Evolutionary conservation across 2,888 invertebrate species (phyloP).

Genomic region (Tipula unca): DNA sequence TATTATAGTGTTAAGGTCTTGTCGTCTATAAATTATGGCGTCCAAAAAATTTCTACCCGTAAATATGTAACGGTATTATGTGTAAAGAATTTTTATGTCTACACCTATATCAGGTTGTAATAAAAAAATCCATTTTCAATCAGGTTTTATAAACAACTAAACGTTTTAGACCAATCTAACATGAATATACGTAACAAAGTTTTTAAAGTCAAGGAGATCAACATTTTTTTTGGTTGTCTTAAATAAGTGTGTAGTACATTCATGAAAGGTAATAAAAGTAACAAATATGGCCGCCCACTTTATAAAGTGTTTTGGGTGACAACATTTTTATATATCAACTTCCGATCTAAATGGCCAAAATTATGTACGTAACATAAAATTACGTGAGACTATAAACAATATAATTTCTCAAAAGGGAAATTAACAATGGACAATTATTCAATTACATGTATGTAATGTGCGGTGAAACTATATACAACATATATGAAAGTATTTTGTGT

Average conservation of each 20-base stretch:
- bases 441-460: not conserved
- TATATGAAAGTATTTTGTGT: not conserved
- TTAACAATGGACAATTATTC: not conserved
- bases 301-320: not conserved
- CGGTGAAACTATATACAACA: not conserved
- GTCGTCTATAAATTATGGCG: not conserved
- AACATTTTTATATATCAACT: not conserved
- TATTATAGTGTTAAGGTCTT: not conserved
- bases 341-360: not conserved
- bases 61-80: not conserved
- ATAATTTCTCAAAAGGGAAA: not conserved
- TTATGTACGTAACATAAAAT: not conserved
- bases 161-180: not conserved
- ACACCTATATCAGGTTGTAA: not conserved
- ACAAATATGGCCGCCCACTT: not conserved
- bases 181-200: not conserved
- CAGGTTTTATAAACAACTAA: not conserved
- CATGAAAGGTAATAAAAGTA: not conserved
- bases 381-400: not conserved
- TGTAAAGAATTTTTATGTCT: not conserved
- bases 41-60: not conserved
- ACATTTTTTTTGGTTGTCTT: not conserved
- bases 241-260: too few species aligned
- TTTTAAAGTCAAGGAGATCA: conserved; percentile 3
- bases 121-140: not conserved